Evolutionary conservation across 64 coral and sea anemone genomes (phyloP).

Genomic region (Acropora tenuis): DNA sequence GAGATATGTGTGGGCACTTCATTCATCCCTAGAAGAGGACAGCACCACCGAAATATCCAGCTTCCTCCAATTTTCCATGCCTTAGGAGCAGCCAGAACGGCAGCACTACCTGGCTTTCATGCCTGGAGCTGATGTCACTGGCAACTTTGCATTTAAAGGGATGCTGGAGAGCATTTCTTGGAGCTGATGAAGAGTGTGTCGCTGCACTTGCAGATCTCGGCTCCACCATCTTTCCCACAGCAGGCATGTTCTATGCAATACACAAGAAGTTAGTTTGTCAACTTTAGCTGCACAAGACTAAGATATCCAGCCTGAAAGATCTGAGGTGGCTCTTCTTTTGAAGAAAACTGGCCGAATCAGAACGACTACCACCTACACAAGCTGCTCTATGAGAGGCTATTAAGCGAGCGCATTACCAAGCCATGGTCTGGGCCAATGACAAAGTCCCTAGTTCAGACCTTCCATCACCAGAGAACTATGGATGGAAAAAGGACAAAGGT

Average conservation of each 20-base stretch:
- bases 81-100: constrained; percentile 48
- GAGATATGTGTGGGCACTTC: constrained; percentile 27
- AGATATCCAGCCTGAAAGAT: constrained; percentile 20
- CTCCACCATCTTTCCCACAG: constrained; percentile 7
- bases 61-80: constrained; percentile 10
- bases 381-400: constrained; percentile 41
- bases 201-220: constrained; percentile 50
- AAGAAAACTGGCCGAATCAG: constrained; percentile 42
- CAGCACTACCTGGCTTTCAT: constrained; percentile 34
- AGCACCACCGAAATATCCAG: constrained; percentile 16
- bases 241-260: constrained; percentile 1
- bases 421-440: constrained; percentile 43
- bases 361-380: constrained; percentile 54
- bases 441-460: constrained; percentile 39
- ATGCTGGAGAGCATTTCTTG: constrained; percentile 52
- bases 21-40: constrained; percentile 36
- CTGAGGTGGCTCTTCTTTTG: constrained; percentile 28
- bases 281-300: neutral
- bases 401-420: constrained; percentile 42
- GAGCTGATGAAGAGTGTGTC: constrained; percentile 48
- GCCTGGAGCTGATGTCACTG: constrained; percentile 51
- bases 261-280: constrained; percentile 5
- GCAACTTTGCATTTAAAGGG: constrained; percentile 44
- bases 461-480: constrained; percentile 39
- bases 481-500: constrained; percentile 30